Evolutionary conservation across 2,113 vertebrate species (phyloP).

Genomic region (Dromiciops gliroides): DNA sequence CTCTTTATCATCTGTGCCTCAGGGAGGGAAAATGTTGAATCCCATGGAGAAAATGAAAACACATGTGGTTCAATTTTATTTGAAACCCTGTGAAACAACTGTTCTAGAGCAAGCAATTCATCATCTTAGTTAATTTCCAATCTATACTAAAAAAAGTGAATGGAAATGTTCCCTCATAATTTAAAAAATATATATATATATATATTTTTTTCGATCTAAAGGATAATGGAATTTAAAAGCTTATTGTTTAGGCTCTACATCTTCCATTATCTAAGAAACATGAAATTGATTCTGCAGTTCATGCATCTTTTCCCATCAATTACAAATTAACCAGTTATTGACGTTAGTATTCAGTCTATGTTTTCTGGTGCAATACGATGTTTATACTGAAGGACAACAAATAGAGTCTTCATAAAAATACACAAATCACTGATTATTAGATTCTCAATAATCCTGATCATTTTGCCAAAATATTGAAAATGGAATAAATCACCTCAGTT

Average conservation of each 20-base stretch:
- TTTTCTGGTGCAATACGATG: neutral
- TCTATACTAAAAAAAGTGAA: constrained; percentile 12
- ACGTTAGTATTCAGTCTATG: constrained; percentile 22
- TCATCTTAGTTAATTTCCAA: constrained; percentile 44
- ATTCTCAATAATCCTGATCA: neutral
- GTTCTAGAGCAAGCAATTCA: constrained; percentile 5
- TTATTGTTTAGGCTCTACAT: neutral
- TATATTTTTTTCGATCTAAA: constrained; percentile 45
- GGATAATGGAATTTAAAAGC: constrained; percentile 2
- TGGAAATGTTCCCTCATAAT: neutral
- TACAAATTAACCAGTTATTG: neutral
- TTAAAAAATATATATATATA: no score
- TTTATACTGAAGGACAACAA: neutral
- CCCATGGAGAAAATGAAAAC: constrained; percentile 51
- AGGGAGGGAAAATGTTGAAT: constrained; percentile 24
- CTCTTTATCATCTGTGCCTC: constrained; percentile 60
- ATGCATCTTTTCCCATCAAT: constrained; percentile 25
- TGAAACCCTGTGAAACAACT: constrained; percentile 50
- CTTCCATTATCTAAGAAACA: neutral
- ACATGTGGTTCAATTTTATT: constrained; percentile 42
- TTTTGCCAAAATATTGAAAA: constrained; percentile 29
- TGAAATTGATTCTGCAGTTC: neutral
- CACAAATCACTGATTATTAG: neutral
- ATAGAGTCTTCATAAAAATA: neutral
- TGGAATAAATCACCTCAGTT: neutral